phyloP scores from a whole-genome alignment of 2,113 vertebrate species.

The Trematocara macrostoma region DNA sequence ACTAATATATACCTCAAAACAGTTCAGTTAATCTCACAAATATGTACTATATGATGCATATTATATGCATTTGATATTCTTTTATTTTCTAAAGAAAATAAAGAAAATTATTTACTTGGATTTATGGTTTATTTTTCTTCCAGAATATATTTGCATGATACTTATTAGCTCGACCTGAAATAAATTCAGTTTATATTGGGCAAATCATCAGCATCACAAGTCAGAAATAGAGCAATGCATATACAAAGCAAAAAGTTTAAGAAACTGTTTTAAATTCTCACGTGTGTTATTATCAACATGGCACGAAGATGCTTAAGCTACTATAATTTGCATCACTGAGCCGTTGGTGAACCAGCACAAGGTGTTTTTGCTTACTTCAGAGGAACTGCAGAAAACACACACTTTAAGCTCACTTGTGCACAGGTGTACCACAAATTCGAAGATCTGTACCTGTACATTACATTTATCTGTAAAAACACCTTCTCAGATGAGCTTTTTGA shows the following conservation, averaged over 20 bases:
- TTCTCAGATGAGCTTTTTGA: slow-evolving; percentile 20
- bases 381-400: not conserved
- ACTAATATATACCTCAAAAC: not conserved
- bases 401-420: not conserved
- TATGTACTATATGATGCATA: not conserved
- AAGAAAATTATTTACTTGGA: not conserved
- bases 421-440: not conserved
- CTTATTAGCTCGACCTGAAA: not conserved
- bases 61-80: not conserved
- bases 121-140: not conserved
- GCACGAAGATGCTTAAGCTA: not conserved
- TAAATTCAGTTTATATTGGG: not conserved
- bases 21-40: not conserved
- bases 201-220: not conserved
- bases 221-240: not conserved
- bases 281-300: not conserved
- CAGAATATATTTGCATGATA: not conserved
- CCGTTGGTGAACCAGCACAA: not conserved
- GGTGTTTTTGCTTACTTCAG: not conserved
- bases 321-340: not conserved
- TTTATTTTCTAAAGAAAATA: not conserved
- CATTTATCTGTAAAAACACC: slow-evolving; percentile 13
- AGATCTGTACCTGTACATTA: not conserved
- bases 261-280: not conserved
- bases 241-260: not conserved